Base-by-base conservation (phyloP, 30 jellyfish, hydroid and myxozoan species). In the Mastigias papua region DNA sequence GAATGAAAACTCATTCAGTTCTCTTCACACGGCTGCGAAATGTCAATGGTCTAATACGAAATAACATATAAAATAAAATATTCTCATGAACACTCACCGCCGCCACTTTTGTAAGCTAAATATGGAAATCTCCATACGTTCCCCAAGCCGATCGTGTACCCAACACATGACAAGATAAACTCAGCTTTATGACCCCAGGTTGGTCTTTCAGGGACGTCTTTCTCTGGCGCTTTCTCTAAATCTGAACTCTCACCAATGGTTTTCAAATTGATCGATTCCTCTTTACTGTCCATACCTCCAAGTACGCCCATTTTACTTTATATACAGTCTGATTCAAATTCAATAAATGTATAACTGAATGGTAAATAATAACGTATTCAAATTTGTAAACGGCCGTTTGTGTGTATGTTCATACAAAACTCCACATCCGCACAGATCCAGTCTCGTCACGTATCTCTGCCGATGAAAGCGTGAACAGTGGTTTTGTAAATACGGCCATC, bases 101-200 rank as follows among this genome's bases (percentile, higher is more conserved):
- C 98, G 19, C 98, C 98, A 74, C 98, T 92, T 61, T 80, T 80
- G 87, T 86, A 92, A 23, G 98, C 98, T 80, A 92, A 82, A 54
- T 92, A 92, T 13, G 98, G 98, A 60, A 92, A 92, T 62, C 98
- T 69, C 98, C 98, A 92, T 0, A 92, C 95, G 62, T 92, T 92
- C 60, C 98, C 98, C 31, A 92, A 85, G 4, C 98, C 98, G 58
- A 92, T 95, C 32, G 95, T 92, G 48, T 92, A 92, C 1, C 98
- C 98, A 35, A 92, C 90, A 92, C 98, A 92, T 19, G 98, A 92
- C 35, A 92, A 66, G 22, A 92, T 75, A 65, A 92, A 92, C 69
- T 92, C 98, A 23, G 92, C 90, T 69, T 92, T 87, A 78, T 95
- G 93, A 5, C 98, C 98, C 98, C 98, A 92, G 0, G 90, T 86